Conservation (phyloP, 2,888 invertebrate species). For the Malachius bipustulatus region DNA sequence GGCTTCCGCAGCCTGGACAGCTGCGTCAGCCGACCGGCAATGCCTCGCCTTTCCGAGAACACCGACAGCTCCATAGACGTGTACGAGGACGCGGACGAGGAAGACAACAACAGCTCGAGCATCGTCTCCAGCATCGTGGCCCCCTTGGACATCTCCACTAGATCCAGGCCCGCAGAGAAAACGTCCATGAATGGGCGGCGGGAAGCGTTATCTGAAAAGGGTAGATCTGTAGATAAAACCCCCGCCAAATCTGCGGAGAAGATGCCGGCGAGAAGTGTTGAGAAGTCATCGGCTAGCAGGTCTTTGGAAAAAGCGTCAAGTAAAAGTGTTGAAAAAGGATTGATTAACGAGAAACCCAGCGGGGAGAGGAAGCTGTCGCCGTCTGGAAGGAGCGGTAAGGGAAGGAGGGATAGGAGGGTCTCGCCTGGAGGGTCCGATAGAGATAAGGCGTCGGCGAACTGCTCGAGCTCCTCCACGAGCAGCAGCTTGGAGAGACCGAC, state of each 20-base stretch:
- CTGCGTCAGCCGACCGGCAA: constrained; percentile 34
- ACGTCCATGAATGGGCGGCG: constrained; percentile 33
- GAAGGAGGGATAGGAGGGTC: no score
- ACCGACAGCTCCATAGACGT: constrained; percentile 39
- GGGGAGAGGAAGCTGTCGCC: no score
- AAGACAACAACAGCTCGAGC: constrained; percentile 41
- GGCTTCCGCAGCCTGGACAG: constrained; percentile 54
- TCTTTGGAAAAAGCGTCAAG: no score
- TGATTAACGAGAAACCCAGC: no score
- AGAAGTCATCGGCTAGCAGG: no score
- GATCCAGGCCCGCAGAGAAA: constrained; percentile 27
- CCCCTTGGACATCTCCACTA: constrained; percentile 25
- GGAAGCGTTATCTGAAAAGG: no score
- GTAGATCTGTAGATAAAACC: no score
- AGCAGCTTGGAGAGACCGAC: constrained; percentile 6
- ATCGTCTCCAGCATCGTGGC: constrained; percentile 36
- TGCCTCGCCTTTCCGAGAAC: constrained; percentile 41
- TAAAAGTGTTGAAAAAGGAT: no score
- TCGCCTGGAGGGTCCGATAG: constrained; percentile 34
- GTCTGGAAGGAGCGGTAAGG: no score
- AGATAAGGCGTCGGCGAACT: constrained; percentile 24
- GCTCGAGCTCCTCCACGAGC: constrained; percentile 1
- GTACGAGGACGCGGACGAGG: constrained; percentile 39
- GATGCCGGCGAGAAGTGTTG: no score
- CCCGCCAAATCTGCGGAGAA: no score